Base-by-base conservation (phyloP, 2,888 invertebrate species). In the Malachius bipustulatus region DNA sequence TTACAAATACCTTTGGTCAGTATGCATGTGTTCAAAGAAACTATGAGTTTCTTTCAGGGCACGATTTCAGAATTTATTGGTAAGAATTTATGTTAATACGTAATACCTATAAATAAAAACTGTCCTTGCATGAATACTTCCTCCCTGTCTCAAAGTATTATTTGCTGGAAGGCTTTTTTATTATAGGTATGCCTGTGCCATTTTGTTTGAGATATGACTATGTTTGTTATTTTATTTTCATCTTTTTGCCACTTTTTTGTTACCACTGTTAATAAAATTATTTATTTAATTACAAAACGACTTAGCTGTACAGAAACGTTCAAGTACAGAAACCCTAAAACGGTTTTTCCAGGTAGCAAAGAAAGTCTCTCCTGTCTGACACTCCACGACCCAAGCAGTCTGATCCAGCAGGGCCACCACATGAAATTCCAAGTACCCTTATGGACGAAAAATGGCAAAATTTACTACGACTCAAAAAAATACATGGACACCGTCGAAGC, bases 371-470 rank as follows among this genome's bases (percentile, higher is more conserved):
- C 64, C 41, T 56, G 66, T 37, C 38, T 70, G 16, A 72, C 77
- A 9, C 57, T 81, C 11, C 77, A 82, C 55, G 88, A 88, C 63
- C 73, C 83, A 1, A 74, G 75, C 40, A 71, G 71, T 48, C 51
- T 61, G 12, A 73, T 75, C 3, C 76, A 73, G n/a, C 47, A 67
- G 4, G 85, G 87, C 0, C 78, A 76, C 55, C 82, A 87, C 58
- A 74, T 78, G 45, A 71, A 71, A 33, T 66, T 75, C 38, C 70
- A 73, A 33, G 68, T 84, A 6, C 80, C 89, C 1, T 52, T 91
- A 10, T 91, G 85, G 79, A 76, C 82, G 0, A 75, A 75, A 50
- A 70, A 71, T 43, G 93, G 91, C 27, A 82, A 83, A 60, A 70
- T 70, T 39, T 60, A 71, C 45, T 58, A 90, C 16, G 68, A 70